Evolutionary conservation across 1,140 invertebrate genomes (phyloP).

Genomic region (Campoletis sonorensis): DNA sequence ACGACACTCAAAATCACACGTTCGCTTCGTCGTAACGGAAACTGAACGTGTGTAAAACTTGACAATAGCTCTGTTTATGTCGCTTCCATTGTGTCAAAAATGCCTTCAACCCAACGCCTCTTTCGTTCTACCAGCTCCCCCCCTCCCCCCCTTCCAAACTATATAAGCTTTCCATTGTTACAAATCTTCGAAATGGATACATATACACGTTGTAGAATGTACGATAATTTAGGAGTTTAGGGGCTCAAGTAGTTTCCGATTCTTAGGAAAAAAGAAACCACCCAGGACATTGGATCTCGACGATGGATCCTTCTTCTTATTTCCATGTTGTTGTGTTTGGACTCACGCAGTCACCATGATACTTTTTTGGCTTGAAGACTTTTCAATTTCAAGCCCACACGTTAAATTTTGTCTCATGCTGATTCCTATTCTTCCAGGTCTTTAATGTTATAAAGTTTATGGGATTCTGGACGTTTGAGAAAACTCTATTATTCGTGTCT

Average conservation of each 20-base stretch:
- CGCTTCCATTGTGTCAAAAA: conserved; percentile 6
- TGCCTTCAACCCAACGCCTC: conserved; percentile 21
- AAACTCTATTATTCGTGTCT: neutral
- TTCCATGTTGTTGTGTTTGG: neutral
- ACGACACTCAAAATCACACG: conserved; percentile 27
- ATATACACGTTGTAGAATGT: conserved; percentile 10
- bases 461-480: neutral
- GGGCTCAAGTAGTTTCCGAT: conserved; percentile 30
- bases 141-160: too few species aligned
- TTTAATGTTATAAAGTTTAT: conserved; percentile 25
- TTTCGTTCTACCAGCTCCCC: neutral
- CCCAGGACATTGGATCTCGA: neutral
- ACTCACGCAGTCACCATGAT: neutral
- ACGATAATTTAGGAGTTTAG: conserved; percentile 36
- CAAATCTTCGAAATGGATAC: conserved; percentile 21
- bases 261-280: conserved; percentile 17
- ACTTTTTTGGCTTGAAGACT: neutral
- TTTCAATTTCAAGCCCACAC: conserved; percentile 17
- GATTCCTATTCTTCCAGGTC: neutral
- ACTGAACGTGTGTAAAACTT: neutral
- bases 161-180: neutral
- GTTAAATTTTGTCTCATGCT: neutral
- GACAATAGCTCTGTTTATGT: conserved; percentile 37
- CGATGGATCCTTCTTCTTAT: neutral
- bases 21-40: neutral